phyloP scores from a whole-genome alignment of 2,113 vertebrate genomes.

The Dicerorhinus sumatrensis region DNA sequence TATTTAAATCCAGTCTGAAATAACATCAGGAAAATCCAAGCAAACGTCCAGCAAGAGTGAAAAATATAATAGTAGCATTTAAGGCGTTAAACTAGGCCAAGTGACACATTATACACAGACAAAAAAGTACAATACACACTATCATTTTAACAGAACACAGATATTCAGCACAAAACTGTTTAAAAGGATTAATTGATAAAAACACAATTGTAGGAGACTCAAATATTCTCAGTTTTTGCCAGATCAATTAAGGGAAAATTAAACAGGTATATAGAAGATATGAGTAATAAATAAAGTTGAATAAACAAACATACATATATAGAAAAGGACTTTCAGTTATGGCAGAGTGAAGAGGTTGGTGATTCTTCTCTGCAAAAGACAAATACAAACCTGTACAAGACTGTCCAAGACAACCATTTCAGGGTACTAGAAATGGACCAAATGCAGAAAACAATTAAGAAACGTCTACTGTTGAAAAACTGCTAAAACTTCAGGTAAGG shows the following conservation, averaged over 20 bases:
- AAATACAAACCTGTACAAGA: background rate
- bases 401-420: background rate
- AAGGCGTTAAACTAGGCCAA: background rate
- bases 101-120: background rate
- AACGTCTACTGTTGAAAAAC: background rate
- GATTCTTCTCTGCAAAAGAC: background rate
- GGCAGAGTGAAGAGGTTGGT: background rate
- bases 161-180: background rate
- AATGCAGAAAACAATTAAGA: background rate
- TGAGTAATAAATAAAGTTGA: background rate
- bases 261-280: background rate
- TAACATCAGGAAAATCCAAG: constrained; percentile 12
- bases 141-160: background rate
- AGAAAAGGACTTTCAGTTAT: background rate
- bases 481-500: background rate
- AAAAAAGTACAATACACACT: background rate
- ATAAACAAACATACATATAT: background rate
- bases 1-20: constrained; percentile 4
- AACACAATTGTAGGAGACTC: background rate
- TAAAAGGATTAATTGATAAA: background rate
- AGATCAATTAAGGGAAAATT: background rate
- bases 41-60: background rate
- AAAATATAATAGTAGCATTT: background rate
- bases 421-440: background rate
- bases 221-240: constrained; percentile 1